These are phyloP conservation scores for Heterotilapia buettikoferi DNA, from an alignment of 2,113 vertebrate species.

Conservation along the genomic window DNA sequence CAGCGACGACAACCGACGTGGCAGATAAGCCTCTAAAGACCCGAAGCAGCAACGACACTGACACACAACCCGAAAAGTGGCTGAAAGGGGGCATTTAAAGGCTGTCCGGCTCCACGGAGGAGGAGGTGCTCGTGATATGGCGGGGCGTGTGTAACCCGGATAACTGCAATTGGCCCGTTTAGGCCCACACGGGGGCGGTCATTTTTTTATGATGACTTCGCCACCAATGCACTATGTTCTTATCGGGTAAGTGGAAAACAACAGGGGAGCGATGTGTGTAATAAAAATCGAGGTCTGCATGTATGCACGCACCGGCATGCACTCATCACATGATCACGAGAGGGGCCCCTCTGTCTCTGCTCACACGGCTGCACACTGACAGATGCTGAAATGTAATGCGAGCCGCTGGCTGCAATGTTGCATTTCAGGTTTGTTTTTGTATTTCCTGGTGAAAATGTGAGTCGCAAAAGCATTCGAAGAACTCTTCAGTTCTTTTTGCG, in stretches of 20 bases:
- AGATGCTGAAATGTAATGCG: neutral
- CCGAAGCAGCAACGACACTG: neutral
- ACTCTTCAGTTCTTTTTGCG: fast-evolving
- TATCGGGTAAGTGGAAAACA: neutral
- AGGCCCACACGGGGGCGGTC: slow-evolving; percentile 11
- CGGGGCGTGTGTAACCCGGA: slow-evolving; percentile 45
- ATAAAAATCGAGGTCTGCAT: neutral
- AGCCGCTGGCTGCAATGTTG: slow-evolving; percentile 14
- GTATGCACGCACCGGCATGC: neutral
- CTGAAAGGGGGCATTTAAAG: slow-evolving; percentile 51
- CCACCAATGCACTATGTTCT: slow-evolving; percentile 12
- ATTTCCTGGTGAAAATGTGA: neutral
- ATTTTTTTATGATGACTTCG: neutral
- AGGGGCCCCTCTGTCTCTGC: neutral
- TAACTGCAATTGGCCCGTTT: slow-evolving; percentile 46
- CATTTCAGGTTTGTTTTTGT: slow-evolving; percentile 23
- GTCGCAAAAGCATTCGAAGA: neutral
- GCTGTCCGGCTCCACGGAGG: neutral
- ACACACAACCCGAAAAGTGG: neutral
- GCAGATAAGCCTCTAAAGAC: neutral
- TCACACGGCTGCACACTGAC: neutral
- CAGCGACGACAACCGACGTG: neutral
- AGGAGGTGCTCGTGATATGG: slow-evolving; percentile 41
- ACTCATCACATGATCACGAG: neutral
- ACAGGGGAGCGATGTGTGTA: neutral